These are phyloP conservation scores for Lochmaea capreae DNA, from an alignment of 2,888 invertebrate species.

Conservation along the genomic window DNA sequence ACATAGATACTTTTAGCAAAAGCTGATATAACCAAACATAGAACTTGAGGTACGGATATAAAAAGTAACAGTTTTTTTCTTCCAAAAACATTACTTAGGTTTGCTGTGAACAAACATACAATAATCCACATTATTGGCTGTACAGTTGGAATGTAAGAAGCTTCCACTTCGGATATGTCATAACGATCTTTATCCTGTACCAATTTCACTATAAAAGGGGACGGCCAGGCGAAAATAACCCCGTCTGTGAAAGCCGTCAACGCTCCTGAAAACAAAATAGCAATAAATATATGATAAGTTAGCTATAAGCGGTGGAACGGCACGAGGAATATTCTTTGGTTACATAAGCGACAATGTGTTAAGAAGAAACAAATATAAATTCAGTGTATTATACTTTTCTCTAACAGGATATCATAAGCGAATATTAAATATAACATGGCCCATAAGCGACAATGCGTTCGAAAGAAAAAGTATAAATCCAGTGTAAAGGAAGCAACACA, in stretches of 20 bases:
- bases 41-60: constrained; percentile 48
- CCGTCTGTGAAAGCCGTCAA: constrained; percentile 12
- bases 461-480: too few species aligned
- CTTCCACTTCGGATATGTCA: constrained; percentile 55
- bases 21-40: constrained; percentile 33
- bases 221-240: constrained; percentile 50
- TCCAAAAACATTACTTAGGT: constrained; percentile 54
- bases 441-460: too few species aligned
- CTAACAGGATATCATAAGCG: too few species aligned
- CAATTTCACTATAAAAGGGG: constrained; percentile 57
- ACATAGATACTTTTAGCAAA: constrained; percentile 34
- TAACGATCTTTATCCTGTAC: constrained; percentile 49
- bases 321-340: too few species aligned
- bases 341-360: too few species aligned
- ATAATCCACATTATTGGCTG: constrained; percentile 45
- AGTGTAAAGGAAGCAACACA: too few species aligned
- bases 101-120: constrained; percentile 51
- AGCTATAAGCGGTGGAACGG: constrained; percentile 37
- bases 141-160: constrained; percentile 57
- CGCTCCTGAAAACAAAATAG: constrained; percentile 26
- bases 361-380: too few species aligned
- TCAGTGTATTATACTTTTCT: too few species aligned
- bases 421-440: too few species aligned
- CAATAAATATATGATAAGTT: neutral
- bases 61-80: constrained; percentile 55